These are phyloP conservation scores for Lepidochrysops patricia DNA, from an alignment of 2,888 invertebrate genomes.

Conservation along the genomic window DNA sequence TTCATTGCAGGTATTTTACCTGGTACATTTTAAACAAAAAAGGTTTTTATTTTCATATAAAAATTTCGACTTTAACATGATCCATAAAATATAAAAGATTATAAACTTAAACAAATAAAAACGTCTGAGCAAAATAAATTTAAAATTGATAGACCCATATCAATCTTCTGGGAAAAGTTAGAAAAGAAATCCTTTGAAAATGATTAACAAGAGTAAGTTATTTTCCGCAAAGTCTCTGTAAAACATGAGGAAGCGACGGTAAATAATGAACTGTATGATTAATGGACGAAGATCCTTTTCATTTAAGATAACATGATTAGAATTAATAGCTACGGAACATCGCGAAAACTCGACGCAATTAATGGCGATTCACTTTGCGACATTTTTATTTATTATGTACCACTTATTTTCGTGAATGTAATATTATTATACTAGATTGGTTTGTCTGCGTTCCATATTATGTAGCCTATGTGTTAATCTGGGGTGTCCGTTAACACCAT, in stretches of 20 bases:
- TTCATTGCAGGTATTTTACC: too few relatives aligned
- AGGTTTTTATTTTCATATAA: too few relatives aligned
- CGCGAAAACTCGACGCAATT: neutral
- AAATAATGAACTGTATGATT: constrained; percentile 25
- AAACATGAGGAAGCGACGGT: constrained; percentile 15
- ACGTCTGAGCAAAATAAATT: constrained; percentile 6
- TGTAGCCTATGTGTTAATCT: too few relatives aligned
- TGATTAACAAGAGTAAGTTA: constrained; percentile 15
- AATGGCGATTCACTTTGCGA: neutral
- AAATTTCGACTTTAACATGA: too few relatives aligned
- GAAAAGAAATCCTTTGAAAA: constrained; percentile 16
- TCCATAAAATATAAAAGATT: too few relatives aligned
- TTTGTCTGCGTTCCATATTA: too few relatives aligned
- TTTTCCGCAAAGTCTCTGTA: constrained; percentile 9
- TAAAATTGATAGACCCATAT: constrained; percentile 9
- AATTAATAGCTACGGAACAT: constrained; percentile 26
- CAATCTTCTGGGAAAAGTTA: constrained; percentile 11
- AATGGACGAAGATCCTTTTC: constrained; percentile 32
- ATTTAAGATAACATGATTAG: constrained; percentile 33
- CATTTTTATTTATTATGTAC: neutral
- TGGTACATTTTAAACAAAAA: too few relatives aligned
- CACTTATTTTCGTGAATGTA: too few relatives aligned
- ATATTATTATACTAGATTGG: too few relatives aligned
- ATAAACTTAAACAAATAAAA: neutral
- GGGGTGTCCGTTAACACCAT: too few relatives aligned